Conservation (phyloP, 1,140 invertebrate species). For the Cardiocondyla obscurior region DNA sequence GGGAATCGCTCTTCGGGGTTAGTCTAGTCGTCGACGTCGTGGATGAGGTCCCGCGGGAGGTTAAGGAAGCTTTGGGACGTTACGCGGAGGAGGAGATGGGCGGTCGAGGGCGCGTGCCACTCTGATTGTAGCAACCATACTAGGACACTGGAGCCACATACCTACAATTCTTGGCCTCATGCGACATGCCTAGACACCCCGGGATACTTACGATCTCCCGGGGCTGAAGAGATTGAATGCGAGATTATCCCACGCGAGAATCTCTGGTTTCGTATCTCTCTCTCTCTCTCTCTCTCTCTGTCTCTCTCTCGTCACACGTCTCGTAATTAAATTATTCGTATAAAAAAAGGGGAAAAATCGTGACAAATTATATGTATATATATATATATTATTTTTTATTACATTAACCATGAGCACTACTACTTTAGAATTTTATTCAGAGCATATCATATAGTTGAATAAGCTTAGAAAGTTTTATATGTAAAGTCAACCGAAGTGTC, state of each 20-base stretch:
- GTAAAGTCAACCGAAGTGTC: not conserved
- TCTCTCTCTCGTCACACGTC: not conserved
- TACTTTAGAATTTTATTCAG: not conserved
- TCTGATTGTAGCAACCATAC: constrained; percentile 77
- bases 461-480: not conserved
- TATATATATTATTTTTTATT: too few species aligned
- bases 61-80: constrained; percentile 31
- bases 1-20: constrained; percentile 59
- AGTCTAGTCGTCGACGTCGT: constrained; percentile 61
- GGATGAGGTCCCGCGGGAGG: constrained; percentile 53
- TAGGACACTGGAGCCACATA: constrained; percentile 75
- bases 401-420: too few species aligned
- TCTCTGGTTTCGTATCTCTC: constrained; percentile 1
- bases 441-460: not conserved
- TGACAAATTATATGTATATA: not conserved
- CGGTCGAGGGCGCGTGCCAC: constrained; percentile 74
- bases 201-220: constrained; percentile 72
- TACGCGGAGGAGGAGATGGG: constrained; percentile 40
- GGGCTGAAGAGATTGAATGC: not conserved
- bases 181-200: constrained; percentile 71
- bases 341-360: not conserved
- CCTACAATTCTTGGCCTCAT: constrained; percentile 76
- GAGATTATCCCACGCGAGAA: not conserved
- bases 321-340: not conserved
- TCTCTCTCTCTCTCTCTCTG: not conserved